Percentiles rank a stretch among this genome's conserved stretches.
phyloP scores from a whole-genome alignment of 2,888 invertebrate genomes.

The Hypolimnas misippus region DNA sequence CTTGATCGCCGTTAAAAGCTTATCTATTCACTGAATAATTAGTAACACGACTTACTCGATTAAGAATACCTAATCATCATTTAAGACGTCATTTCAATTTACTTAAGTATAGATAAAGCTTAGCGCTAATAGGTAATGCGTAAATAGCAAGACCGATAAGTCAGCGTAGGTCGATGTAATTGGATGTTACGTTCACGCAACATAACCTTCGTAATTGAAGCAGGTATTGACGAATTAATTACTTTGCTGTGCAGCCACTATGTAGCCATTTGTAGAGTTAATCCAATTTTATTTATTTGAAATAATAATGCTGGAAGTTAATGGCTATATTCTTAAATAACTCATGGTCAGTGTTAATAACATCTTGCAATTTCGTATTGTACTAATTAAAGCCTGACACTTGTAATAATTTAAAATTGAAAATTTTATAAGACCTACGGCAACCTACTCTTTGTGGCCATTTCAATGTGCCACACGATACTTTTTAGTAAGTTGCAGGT shows the following conservation, averaged over 20 bases:
- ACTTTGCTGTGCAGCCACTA: not conserved
- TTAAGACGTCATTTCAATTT: conserved; percentile 17
- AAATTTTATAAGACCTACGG: no score
- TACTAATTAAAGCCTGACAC: no score
- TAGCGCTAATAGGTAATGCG: conserved; percentile 25
- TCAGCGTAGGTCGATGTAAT: conserved; percentile 22
- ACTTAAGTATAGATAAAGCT: conserved; percentile 24
- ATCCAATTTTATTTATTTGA: not conserved
- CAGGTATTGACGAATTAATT: conserved; percentile 8
- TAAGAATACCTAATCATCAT: not conserved
- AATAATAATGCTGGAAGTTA: not conserved
- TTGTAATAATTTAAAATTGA: no score
- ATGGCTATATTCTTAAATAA: not conserved
- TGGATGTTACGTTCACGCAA: conserved; percentile 21
- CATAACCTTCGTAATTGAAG: conserved; percentile 16
- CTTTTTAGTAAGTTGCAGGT: no score
- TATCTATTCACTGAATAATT: not conserved
- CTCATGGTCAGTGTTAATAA: no score
- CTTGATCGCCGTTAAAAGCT: not conserved
- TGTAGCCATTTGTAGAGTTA: not conserved
- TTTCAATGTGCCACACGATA: no score
- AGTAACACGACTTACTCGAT: not conserved
- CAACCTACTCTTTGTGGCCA: no score
- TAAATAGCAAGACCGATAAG: conserved; percentile 11
- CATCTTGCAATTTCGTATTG: no score